A percentile compares a stretch with the other conserved stretches of the same genome.
Evolutionary conservation across 2,113 vertebrate genomes (phyloP).

Genomic region (Megaceryle maxima): DNA sequence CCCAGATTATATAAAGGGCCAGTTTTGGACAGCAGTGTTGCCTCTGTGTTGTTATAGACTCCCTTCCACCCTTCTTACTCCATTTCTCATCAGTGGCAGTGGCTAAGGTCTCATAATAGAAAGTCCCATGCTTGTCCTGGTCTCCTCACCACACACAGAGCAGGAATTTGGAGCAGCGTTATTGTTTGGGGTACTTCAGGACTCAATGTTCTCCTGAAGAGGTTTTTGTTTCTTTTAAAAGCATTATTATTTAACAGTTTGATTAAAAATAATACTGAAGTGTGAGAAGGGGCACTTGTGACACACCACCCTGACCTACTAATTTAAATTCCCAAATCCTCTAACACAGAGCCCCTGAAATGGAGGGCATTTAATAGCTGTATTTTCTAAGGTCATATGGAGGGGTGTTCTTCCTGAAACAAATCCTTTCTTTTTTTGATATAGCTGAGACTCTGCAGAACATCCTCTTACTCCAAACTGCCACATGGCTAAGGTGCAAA

Average conservation of each 20-base stretch:
- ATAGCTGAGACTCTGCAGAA: not conserved
- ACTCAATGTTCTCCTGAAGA: not conserved
- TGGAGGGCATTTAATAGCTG: not conserved
- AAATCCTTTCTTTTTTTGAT: not conserved
- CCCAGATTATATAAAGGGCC: not conserved
- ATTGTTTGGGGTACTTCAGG: not conserved
- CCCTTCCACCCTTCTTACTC: constrained; percentile 28
- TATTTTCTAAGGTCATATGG: not conserved
- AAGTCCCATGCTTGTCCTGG: not conserved
- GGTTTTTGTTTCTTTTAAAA: constrained; percentile 36
- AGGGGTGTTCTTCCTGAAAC: not conserved
- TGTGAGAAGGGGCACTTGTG: not conserved
- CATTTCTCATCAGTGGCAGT: not conserved
- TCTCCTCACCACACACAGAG: constrained; percentile 21
- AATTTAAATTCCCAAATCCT: not conserved
- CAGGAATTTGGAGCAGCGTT: not conserved
- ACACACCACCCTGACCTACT: not conserved
- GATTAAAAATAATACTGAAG: constrained; percentile 1
- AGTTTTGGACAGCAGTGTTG: not conserved
- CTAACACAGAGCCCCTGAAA: not conserved
- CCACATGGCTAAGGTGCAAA: not conserved
- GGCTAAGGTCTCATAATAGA: not conserved
- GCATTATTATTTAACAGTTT: not conserved
- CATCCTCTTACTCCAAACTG: not conserved
- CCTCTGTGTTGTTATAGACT: not conserved